Conservation (phyloP, 2,888 invertebrate species). For the Tenthredo mesomela region DNA sequence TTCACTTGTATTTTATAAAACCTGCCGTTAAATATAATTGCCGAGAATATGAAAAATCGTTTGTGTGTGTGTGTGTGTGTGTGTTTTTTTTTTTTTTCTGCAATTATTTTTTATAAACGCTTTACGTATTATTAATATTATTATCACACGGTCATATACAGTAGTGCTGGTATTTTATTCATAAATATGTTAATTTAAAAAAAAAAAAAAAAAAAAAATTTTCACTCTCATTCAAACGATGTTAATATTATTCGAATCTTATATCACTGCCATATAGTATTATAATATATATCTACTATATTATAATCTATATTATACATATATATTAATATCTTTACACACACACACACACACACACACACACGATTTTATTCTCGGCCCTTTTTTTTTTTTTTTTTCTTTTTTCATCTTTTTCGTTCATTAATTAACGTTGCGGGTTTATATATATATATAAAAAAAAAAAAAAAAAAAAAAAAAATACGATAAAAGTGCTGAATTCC, state of each 20-base stretch:
- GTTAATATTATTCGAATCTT: neutral
- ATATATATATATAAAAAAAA: too few species aligned
- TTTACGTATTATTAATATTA: too few species aligned
- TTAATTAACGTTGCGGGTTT: neutral
- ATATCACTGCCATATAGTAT: neutral
- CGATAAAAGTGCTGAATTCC: conserved; percentile 71
- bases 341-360: neutral
- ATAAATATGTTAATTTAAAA: too few species aligned
- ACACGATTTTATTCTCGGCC: neutral
- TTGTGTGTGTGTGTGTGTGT: too few species aligned
- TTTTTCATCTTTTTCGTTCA: neutral
- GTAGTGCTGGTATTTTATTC: too few species aligned
- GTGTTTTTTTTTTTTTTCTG: too few species aligned
- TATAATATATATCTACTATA: neutral
- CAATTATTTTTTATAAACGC: too few species aligned
- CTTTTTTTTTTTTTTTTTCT: neutral
- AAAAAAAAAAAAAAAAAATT: too few species aligned
- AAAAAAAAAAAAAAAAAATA: conserved; percentile 51
- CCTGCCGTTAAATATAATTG: neutral
- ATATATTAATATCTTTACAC: neutral
- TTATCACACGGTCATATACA: too few species aligned
- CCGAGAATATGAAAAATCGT: neutral
- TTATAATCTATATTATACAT: neutral
- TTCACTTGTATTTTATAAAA: conserved; percentile 22
- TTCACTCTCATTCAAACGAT: neutral